These are phyloP conservation scores for Zosterops pallidus DNA, from an alignment of 2,113 vertebrate genomes.

Conservation along the genomic window DNA sequence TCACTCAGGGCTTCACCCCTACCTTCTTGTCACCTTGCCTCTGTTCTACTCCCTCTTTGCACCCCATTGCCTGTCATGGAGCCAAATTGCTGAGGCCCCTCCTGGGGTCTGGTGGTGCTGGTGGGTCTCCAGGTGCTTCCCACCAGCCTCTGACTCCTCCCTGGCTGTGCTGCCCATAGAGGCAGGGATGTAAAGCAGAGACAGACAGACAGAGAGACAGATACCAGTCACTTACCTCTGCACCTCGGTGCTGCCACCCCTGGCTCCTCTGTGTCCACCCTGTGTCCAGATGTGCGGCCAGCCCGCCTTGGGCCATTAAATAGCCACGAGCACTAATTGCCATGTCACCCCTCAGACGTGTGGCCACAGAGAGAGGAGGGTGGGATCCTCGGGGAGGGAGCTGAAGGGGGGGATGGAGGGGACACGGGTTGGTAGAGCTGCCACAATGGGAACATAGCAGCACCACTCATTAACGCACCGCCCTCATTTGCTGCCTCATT, in stretches of 20 bases:
- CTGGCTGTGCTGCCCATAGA: not conserved
- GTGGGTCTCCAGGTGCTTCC: not conserved
- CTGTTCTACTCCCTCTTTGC: not conserved
- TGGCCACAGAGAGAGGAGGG: constrained; percentile 48
- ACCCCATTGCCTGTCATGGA: accelerated
- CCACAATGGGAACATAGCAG: not conserved
- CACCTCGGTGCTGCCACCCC: not conserved
- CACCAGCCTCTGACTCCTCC: not conserved
- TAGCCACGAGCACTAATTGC: not conserved
- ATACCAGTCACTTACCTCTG: not conserved
- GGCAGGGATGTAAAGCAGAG: not conserved
- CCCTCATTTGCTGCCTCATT: not conserved
- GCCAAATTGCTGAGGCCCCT: not conserved
- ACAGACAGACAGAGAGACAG: not conserved
- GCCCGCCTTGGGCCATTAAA: not conserved
- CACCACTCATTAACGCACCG: not conserved
- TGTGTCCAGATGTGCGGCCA: not conserved
- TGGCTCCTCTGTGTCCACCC: not conserved
- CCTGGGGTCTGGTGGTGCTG: not conserved
- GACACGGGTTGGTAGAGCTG: not conserved
- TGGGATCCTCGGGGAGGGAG: constrained; percentile 39
- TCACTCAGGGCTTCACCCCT: not conserved
- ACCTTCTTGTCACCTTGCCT: accelerated
- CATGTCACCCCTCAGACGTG: not conserved
- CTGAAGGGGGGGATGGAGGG: not conserved